Evolutionary conservation across 1,140 invertebrate species (phyloP), one percentile per base, ranked within the genome.

Genomic region (Chironomus tepperi): DNA sequence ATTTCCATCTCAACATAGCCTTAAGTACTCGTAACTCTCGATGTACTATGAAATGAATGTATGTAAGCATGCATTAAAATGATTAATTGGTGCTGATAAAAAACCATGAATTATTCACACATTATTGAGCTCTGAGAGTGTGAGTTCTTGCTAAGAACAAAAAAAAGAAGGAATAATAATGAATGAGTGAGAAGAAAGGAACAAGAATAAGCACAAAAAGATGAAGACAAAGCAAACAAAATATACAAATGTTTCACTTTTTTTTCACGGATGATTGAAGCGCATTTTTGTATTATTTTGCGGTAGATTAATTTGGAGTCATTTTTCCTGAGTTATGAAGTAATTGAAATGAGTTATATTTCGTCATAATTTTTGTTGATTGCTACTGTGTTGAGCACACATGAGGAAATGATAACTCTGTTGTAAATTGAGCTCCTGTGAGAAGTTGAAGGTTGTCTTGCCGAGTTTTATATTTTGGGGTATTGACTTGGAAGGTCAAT

Each of bases 71-170:
- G 65, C 65, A 70, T 70, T 70, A 70, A 70, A 70, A 70, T 70
- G 65, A 70, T 70, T 70, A 70, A 70, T 70, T 70, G 65, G 65
- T 9, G 65, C 18, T 21, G 65, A 70, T 70, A 70, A 70, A 70
- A 70, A 18, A 21, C 65, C 65, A 70, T 70, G 65, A 70, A 70
- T 70, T 70, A 70, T 70, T 70, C 65, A 70, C 65, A 70, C 65
- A 70, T 70, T 70, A 70, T 70, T 70, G 65, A 16, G 47, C n/a
- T 57, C 47, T 57, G 15, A 8, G n/a, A 57, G 24, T 34, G 24
- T 34, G 24, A 34, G 24, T n/a, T 57, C 10, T 57, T 57, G 47
- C n/a, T 15, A 34, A 34, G 24, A 34, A 34, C 24, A 34, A 34
- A 34, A 34, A 34, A 34, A 34, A 34, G 24, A 34, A 2, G 24